Base-by-base conservation (phyloP, 2,888 invertebrate genomes). In the Autographa gamma region DNA sequence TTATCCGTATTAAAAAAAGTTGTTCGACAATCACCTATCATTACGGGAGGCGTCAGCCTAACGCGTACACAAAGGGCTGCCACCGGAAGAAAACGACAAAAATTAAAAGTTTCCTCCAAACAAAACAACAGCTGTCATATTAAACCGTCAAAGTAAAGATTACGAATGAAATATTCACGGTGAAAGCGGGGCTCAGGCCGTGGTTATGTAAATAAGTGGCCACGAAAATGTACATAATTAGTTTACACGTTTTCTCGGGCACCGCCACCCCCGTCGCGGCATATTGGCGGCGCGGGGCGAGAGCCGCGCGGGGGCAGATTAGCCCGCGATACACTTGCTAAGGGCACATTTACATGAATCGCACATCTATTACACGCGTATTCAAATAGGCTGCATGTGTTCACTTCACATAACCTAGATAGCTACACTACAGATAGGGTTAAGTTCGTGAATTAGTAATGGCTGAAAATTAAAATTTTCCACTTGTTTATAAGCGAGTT, bases 181-280 rank as follows among this genome's bases (percentile, higher is more conserved):
- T 95, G 95, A 95, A 95, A 95, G 95, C 95, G 93, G 90, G 90
- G 93, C 88, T 93, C 92, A 92, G 92, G 87, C 92, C 91, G 93
- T 92, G 94, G 93, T 95, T 95, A 95, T 95, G 95, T 95, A 95
- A 95, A 95, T 95, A 95, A 95, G 93, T 95, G 93, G 93, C 94
- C 93, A 95, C 95, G 94, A 95, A 95, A 95, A 95, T 93, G 93
- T 95, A 95, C 93, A 95, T 95, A 95, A 95, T 95, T 95, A 95
- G 95, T 95, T 95, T 95, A 95, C 95, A 95, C 95, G 93, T 95
- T 95, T 95, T 94, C 95, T 93, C 91, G 84, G 84, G 88, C 89
- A 87, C 89, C 86, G 80, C 90, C 90, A 81, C 88, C 90, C 88
- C 85, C 79, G 77, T 83, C 89, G 87, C 87, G 90, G 90, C 93